Conservation (phyloP, 1,140 invertebrate genomes). For the Dendrolimus kikuchii region DNA sequence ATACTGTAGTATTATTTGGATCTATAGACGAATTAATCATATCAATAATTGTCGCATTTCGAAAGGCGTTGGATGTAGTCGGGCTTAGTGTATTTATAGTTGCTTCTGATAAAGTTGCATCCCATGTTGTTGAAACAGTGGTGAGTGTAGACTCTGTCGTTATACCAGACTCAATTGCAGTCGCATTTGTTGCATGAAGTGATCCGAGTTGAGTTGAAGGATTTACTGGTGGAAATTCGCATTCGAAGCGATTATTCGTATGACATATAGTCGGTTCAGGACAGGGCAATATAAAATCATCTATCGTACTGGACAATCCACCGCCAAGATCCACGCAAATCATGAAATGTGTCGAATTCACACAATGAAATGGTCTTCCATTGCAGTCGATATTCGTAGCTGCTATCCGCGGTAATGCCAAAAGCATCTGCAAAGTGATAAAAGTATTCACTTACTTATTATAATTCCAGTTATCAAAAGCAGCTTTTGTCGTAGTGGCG, state of each 20-base stretch:
- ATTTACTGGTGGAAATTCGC: conserved; percentile 32
- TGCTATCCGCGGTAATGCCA: conserved; percentile 18
- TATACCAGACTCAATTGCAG: neutral
- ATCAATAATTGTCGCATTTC: no score
- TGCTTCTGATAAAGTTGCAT: no score
- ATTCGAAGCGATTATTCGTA: conserved; percentile 48
- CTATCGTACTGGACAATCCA: conserved; percentile 48
- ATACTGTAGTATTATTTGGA: no score
- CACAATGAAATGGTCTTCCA: conserved; percentile 60
- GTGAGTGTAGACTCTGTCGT: neutral
- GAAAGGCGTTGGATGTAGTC: no score
- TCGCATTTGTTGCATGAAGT: neutral
- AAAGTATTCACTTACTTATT: neutral
- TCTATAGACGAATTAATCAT: no score
- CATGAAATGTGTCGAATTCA: conserved; percentile 63
- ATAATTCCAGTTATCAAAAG: no score
- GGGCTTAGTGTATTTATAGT: no score
- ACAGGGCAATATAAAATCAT: conserved; percentile 49
- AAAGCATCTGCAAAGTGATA: conserved; percentile 32
- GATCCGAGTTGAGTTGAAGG: neutral
- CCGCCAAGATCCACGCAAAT: conserved; percentile 64
- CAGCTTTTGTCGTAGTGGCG: no score
- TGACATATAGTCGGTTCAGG: conserved; percentile 43
- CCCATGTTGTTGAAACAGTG: neutral
- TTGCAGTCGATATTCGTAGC: conserved; percentile 46